phyloP scores from a whole-genome alignment of 1,140 invertebrate genomes.

The Hetaerina americana region DNA sequence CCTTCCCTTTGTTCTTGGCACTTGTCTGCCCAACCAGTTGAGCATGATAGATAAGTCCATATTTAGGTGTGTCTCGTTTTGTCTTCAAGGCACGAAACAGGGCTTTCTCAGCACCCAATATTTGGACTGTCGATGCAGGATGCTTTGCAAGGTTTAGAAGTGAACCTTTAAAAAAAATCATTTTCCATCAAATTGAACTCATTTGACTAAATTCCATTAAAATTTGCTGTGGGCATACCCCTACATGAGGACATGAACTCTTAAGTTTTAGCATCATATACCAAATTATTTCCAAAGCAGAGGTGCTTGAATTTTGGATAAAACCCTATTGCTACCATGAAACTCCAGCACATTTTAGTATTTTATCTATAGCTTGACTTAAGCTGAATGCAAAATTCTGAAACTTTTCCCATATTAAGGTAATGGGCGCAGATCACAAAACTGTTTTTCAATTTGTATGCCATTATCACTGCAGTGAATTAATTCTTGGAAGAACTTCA shows the following conservation, averaged over 20 bases:
- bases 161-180: conserved; percentile 40
- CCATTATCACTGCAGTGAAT: too few relatives aligned
- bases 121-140: conserved; percentile 96
- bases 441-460: too few relatives aligned
- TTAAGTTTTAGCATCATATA: too few relatives aligned
- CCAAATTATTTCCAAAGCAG: too few relatives aligned
- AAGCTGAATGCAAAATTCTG: too few relatives aligned
- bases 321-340: too few relatives aligned
- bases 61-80: conserved; percentile 97
- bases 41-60: conserved; percentile 97
- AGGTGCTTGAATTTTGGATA: too few relatives aligned
- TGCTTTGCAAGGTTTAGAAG: conserved; percentile 94
- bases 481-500: too few relatives aligned
- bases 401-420: too few relatives aligned
- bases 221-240: background rate
- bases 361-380: too few relatives aligned
- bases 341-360: too few relatives aligned
- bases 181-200: background rate
- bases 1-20: conserved; percentile 73
- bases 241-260: background rate
- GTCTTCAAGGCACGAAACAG: conserved; percentile 93
- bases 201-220: background rate
- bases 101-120: conserved; percentile 96
- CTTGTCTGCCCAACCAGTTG: conserved; percentile 79
- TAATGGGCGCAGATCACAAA: too few relatives aligned